A percentile compares a stretch with the other conserved stretches of the same genome.
phyloP scores from a whole-genome alignment of 1,140 invertebrate species.

The Idris sp. region DNA sequence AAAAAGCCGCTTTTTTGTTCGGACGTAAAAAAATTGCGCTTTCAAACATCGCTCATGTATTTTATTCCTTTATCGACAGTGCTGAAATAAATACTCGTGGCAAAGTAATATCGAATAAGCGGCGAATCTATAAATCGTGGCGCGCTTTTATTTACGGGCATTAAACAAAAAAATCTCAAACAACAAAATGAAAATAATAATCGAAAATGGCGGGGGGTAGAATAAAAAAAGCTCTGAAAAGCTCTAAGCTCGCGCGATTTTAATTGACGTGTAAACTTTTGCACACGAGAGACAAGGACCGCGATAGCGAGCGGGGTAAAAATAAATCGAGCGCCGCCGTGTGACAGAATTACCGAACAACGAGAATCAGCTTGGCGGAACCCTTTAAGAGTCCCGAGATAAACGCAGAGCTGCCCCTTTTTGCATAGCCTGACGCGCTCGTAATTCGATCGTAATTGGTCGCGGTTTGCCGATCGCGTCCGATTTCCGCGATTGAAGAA shows the following conservation, averaged over 20 bases:
- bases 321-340: conserved; percentile 37
- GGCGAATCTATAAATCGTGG: conserved; percentile 29
- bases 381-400: conserved; percentile 31
- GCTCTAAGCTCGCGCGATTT: conserved; percentile 4
- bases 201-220: background rate
- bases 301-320: conserved; percentile 15
- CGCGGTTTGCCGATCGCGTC: conserved; percentile 37
- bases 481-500: conserved; percentile 19
- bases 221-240: conserved; percentile 1
- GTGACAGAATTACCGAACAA: conserved; percentile 49
- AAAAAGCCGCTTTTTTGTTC: conserved; percentile 16
- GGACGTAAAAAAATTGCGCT: conserved; percentile 10
- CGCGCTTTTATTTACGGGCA: conserved; percentile 34
- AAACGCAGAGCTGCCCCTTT: conserved; percentile 32
- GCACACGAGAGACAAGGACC: conserved; percentile 1
- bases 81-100: conserved; percentile 41
- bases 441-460: conserved; percentile 63
- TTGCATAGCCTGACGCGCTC: conserved; percentile 40
- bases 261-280: conserved; percentile 50
- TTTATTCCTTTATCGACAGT: conserved; percentile 45
- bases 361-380: conserved; percentile 24
- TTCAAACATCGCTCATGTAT: conserved; percentile 25
- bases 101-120: conserved; percentile 32
- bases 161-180: conserved; percentile 44
- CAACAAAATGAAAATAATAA: conserved; percentile 41